A percentile compares a stretch with the other conserved stretches of the same genome.
These are phyloP conservation scores for Esox masquinongy DNA, from an alignment of 2,797 vertebrate species.

Conservation along the genomic window DNA sequence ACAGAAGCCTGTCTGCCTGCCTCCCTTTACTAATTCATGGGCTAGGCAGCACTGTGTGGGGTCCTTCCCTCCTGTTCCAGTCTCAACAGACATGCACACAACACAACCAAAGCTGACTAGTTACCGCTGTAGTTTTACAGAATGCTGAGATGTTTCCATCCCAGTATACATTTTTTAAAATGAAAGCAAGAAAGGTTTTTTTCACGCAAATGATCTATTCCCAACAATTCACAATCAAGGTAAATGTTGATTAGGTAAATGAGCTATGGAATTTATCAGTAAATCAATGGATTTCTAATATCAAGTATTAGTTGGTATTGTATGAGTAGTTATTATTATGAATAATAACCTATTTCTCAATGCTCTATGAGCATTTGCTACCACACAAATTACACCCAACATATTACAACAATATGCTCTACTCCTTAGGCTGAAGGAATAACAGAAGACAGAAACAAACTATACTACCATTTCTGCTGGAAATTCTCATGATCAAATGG, in stretches of 20 bases:
- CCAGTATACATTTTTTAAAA: background rate
- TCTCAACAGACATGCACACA: conserved; percentile 22
- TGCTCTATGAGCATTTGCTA: background rate
- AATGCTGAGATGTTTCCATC: background rate
- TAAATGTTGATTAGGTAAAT: background rate
- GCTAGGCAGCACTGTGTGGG: conserved; percentile 68
- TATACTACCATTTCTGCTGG: conserved; percentile 21
- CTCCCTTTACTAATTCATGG: conserved; percentile 80
- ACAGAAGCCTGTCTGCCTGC: conserved; percentile 71
- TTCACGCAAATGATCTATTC: background rate
- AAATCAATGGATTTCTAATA: background rate
- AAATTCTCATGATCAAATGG: conserved; percentile 30
- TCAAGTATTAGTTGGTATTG: background rate
- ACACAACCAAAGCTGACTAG: conserved; percentile 53
- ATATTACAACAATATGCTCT: background rate
- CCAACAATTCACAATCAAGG: background rate
- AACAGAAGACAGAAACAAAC: conserved; percentile 15
- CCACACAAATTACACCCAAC: background rate
- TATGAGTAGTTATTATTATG: background rate
- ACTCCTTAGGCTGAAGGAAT: conserved; percentile 10
- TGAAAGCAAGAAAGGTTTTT: background rate
- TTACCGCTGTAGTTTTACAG: conserved; percentile 42
- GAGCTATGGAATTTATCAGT: background rate
- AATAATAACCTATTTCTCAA: background rate
- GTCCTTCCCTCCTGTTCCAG: conserved; percentile 66